Evolutionary conservation across 2,888 invertebrate genomes (phyloP), one percentile per base, ranked within the genome.

Genomic region (Diachrysia chrysitis): DNA sequence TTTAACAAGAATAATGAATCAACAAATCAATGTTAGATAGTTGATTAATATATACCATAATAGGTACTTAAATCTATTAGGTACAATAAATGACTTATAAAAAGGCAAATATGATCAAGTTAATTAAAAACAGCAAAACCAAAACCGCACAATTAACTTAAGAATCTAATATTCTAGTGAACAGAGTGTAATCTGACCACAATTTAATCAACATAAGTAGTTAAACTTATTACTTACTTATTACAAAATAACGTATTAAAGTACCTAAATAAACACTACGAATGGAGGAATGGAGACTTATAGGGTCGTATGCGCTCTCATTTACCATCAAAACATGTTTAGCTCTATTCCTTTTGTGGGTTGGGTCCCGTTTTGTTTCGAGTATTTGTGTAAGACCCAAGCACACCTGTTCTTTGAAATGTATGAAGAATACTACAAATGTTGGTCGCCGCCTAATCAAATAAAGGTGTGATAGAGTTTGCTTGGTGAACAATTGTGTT

Each of bases 341-440:
- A 66, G 77, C 78, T 81, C 76, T 74, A 71, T 81, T 75, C 81
- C 81, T 76, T 79, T 81, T 77, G 78, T 77, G 58, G 76, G 63
- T 67, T 16, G 72, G 42, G 69, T 71, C 73, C 66, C 76, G 83
- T 83, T 83, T 79, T 79, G 72, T 78, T 76, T 58, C 62, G 82
- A 87, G 85, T 88, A 83, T 87, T 88, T 89, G 84, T 81, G 71
- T 81, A 85, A 85, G 81, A 69, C 71, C 71, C 73, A 66, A 81
- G 70, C 82, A 64, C 87, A 89, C 87, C 88, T 87, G 87, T 82
- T 83, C 86, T 86, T 85, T 75, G 78, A 79, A 76, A 74, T 76
- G 78, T 81, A 81, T 80, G 83, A 83, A 83, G 75, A 76, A 85
- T 81, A 70, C 73, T 78, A 74, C 84, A 85, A 86, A 85, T 81